A percentile compares a stretch with the other conserved stretches of the same genome.
Conservation (phyloP, 2,888 invertebrate species). For the Notodonta dromedarius region DNA sequence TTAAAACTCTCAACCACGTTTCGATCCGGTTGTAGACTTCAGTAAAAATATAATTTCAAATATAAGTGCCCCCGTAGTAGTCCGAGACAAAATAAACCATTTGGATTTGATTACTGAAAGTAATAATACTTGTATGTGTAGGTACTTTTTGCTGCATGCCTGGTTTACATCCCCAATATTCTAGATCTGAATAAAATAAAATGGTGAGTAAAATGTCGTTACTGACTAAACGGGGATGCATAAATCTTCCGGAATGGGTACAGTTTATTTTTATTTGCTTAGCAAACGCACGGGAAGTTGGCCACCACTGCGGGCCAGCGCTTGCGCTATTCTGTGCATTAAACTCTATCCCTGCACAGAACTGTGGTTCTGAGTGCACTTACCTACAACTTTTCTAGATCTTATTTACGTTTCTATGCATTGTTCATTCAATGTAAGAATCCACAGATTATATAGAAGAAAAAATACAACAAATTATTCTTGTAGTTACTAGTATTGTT, state of each 20-base stretch:
- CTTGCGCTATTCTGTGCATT: too few relatives aligned
- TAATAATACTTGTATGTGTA: too few relatives aligned
- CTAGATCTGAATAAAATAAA: conserved; percentile 4
- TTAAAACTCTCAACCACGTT: too few relatives aligned
- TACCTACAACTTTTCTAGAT: not conserved
- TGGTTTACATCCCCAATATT: not conserved
- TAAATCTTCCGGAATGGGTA: conserved; percentile 8
- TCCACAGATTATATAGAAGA: too few relatives aligned
- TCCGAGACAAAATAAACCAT: too few relatives aligned
- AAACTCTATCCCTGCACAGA: not conserved
- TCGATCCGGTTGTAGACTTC: too few relatives aligned
- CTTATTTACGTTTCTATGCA: not conserved
- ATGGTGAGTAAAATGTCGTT: not conserved
- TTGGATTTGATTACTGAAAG: too few relatives aligned
- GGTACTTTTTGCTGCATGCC: not conserved
- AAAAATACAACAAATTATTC: too few relatives aligned
- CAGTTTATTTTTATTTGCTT: conserved; percentile 11
- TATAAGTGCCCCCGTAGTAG: too few relatives aligned
- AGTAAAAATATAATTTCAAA: too few relatives aligned
- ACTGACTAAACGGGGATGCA: not conserved
- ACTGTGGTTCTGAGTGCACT: not conserved
- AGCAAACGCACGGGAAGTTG: conserved; percentile 2
- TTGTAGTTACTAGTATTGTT: too few relatives aligned
- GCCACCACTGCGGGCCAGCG: not conserved
- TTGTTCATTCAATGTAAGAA: too few relatives aligned